Evolutionary conservation across 2,113 vertebrate species (phyloP), one percentile per base, ranked within the genome.

Genomic region (Odocoileus virginianus): DNA sequence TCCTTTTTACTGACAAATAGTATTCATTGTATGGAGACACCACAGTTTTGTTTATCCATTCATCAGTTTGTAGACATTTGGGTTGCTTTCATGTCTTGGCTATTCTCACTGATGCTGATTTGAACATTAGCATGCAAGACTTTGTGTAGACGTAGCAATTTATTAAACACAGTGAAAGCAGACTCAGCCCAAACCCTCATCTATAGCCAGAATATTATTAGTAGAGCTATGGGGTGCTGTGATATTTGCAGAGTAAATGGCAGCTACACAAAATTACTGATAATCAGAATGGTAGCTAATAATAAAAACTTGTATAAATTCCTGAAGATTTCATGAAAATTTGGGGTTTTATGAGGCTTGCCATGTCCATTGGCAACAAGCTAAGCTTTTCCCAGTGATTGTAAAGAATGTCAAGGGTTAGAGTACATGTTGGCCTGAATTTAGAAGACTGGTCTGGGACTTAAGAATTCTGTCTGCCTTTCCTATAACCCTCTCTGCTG

Each of bases 161-260:
- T 91, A 94, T 93, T 89, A 95, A 93, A 91, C 33, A 76, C 47
- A 55, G 43, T 15, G 7, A 97, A 97, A 86, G 54, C 23, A 96
- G 15, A 95, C 57, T 71, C 25, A 89, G 30, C 45, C 74, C 28
- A 91, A 74, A 96, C 14, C 9, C 21, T 92, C 64, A 33, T 94
- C 33, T 96, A 78, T n/a, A 96, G n/a, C 7, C 71, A 97, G 71
- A 92, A 87, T 25, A 36, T 52, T 95, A 92, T 96, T 95, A 93
- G 57, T 76, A 85, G 60, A 79, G 36, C 13, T 95, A 27, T 54
- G 40, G 28, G 28, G 28, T 11, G 5, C 40, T 96, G n/a, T 50
- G 52, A 91, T 87, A 95, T 98, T 94, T 98, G 89, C 74, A 97
- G 28, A 95, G 47, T 64, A 95, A 95, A 87, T 89, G 89, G 28